Percentiles rank a stretch among this genome's conserved stretches.
Evolutionary conservation across 2,888 invertebrate species (phyloP).

Genomic region (Philereme vetulata): DNA sequence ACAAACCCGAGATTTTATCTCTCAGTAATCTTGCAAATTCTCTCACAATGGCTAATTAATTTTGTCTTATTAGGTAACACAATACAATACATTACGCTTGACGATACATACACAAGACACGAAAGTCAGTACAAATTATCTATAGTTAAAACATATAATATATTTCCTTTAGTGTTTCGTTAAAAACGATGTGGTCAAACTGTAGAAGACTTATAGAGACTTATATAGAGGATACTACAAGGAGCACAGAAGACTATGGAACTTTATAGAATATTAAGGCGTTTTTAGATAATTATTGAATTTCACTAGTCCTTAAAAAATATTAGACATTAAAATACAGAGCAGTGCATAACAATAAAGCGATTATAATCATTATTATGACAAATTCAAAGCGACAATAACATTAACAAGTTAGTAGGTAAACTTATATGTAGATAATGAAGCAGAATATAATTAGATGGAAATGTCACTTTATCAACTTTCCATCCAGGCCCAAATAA

Average conservation of each 20-base stretch:
- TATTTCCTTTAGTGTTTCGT: constrained; percentile 4
- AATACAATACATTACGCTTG: constrained; percentile 12
- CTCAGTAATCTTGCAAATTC: not conserved
- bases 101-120: constrained; percentile 21
- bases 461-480: constrained; percentile 29
- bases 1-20: not conserved
- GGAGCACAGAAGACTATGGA: constrained; percentile 58
- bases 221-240: constrained; percentile 50
- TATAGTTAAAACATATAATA: not conserved
- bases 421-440: constrained; percentile 34
- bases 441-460: constrained; percentile 30
- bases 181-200: constrained; percentile 17
- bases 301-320: constrained; percentile 57
- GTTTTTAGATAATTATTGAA: constrained; percentile 65
- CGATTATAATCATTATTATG: constrained; percentile 47
- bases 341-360: constrained; percentile 68
- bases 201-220: constrained; percentile 11
- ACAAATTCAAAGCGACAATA: constrained; percentile 41
- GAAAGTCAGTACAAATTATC: constrained; percentile 11
- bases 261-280: constrained; percentile 65
- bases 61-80: constrained; percentile 13
- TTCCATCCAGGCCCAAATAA: constrained; percentile 27
- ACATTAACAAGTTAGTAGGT: constrained; percentile 35
- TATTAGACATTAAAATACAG: constrained; percentile 59
- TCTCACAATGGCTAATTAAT: constrained; percentile 5